A percentile compares a stretch with the other conserved stretches of the same genome.
phyloP scores from a whole-genome alignment of 2,113 vertebrate species.

The Brienomyrus longianalis region DNA sequence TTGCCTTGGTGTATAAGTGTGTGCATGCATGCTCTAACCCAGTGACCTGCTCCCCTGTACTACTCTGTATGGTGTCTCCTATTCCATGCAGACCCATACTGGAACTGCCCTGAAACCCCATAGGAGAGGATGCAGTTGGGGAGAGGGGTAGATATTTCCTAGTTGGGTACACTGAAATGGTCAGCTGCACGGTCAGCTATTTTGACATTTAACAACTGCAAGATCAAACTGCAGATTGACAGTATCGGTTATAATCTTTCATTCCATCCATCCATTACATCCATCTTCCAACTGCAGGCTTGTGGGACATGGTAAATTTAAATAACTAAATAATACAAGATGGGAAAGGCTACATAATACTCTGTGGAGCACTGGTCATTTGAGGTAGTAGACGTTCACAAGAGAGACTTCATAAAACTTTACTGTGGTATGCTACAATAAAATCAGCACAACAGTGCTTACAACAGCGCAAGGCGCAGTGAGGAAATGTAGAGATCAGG shows the following conservation, averaged over 20 bases:
- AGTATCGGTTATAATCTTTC: background rate
- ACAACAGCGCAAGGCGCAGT: constrained; percentile 35
- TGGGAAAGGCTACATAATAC: background rate
- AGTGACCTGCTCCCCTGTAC: constrained; percentile 37
- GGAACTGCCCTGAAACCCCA: background rate
- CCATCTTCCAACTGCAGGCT: background rate
- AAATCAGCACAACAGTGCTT: constrained; percentile 34
- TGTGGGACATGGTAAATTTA: background rate
- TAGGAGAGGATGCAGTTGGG: background rate
- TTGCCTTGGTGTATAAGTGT: background rate
- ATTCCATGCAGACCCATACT: background rate
- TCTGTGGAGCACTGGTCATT: background rate
- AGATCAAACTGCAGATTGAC: background rate
- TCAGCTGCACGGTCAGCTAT: background rate
- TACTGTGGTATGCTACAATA: constrained; percentile 25
- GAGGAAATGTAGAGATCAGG: constrained; percentile 8
- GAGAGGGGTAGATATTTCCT: background rate
- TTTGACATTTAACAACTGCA: background rate
- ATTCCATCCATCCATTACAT: background rate
- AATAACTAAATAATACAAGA: background rate
- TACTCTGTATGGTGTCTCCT: background rate
- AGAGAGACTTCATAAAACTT: constrained; percentile 21
- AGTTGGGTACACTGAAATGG: background rate
- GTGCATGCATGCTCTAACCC: constrained; percentile 27
- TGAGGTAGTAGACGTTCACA: constrained; percentile 26